These are phyloP conservation scores for Ceriagrion tenellum DNA, from an alignment of 2,888 invertebrate genomes.

Conservation along the genomic window DNA sequence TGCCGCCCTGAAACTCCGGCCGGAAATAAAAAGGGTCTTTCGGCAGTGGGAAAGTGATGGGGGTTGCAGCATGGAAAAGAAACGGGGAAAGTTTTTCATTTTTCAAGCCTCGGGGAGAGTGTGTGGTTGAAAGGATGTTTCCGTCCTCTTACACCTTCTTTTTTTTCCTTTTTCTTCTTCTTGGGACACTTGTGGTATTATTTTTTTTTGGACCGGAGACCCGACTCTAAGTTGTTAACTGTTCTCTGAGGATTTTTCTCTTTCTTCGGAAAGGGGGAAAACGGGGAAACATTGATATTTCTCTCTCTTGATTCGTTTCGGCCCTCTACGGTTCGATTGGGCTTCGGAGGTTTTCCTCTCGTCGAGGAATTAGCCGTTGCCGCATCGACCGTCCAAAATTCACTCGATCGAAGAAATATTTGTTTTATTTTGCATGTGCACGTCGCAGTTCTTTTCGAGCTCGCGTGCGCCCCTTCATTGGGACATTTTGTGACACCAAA, in stretches of 20 bases:
- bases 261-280: neutral
- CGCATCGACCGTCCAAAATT: neutral
- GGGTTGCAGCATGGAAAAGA: neutral
- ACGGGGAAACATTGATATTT: neutral
- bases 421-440: neutral
- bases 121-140: neutral
- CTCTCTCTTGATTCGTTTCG: neutral
- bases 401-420: neutral
- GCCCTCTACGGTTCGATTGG: neutral
- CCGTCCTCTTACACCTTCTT: neutral
- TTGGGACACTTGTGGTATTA: neutral
- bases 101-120: neutral
- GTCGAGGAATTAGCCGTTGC: neutral
- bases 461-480: neutral
- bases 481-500: neutral
- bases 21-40: neutral
- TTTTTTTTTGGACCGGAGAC: neutral
- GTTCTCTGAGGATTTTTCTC: constrained; percentile 24
- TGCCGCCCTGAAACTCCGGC: neutral
- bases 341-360: neutral
- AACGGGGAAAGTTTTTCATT: neutral
- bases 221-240: neutral
- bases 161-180: neutral
- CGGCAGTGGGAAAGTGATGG: neutral
- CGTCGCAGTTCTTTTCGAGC: neutral